phyloP scores from a whole-genome alignment of 2,888 invertebrate species.

The Myopa testacea region DNA sequence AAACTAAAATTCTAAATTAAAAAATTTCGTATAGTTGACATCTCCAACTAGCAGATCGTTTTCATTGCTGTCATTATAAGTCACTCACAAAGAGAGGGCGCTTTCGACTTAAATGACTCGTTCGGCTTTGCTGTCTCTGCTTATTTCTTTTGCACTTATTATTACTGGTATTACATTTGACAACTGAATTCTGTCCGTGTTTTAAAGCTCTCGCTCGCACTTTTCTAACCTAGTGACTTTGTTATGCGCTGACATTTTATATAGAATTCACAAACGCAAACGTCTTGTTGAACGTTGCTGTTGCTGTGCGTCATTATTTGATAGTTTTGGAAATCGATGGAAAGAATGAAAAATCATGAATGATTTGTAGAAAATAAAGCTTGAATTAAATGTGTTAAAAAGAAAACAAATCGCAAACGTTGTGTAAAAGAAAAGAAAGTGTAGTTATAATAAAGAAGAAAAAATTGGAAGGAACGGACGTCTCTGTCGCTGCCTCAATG shows the following conservation, averaged over 20 bases:
- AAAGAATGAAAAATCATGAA: constrained; percentile 15
- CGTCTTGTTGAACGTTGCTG: not conserved
- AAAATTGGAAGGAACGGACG: not conserved
- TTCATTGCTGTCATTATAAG: too few relatives aligned
- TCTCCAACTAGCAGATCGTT: too few relatives aligned
- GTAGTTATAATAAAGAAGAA: too few relatives aligned
- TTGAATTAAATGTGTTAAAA: too few relatives aligned
- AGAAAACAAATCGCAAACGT: too few relatives aligned
- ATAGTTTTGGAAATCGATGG: constrained; percentile 18
- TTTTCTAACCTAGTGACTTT: not conserved
- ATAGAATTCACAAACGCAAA: constrained; percentile 66
- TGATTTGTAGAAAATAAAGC: too few relatives aligned
- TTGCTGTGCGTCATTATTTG: constrained; percentile 1
- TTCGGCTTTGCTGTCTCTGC: not conserved
- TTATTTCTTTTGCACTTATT: not conserved
- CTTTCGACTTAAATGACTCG: not conserved
- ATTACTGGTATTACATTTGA: not conserved
- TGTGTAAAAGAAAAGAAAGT: too few relatives aligned
- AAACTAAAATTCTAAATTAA: too few relatives aligned
- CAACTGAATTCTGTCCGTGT: not conserved
- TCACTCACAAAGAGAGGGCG: too few relatives aligned
- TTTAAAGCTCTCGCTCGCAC: not conserved
- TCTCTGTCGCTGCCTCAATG: not conserved
- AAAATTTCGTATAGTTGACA: too few relatives aligned
- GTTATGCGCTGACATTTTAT: constrained; percentile 62